phyloP scores from a whole-genome alignment of 2,113 vertebrate genomes.

The Myiagra hebetior region DNA sequence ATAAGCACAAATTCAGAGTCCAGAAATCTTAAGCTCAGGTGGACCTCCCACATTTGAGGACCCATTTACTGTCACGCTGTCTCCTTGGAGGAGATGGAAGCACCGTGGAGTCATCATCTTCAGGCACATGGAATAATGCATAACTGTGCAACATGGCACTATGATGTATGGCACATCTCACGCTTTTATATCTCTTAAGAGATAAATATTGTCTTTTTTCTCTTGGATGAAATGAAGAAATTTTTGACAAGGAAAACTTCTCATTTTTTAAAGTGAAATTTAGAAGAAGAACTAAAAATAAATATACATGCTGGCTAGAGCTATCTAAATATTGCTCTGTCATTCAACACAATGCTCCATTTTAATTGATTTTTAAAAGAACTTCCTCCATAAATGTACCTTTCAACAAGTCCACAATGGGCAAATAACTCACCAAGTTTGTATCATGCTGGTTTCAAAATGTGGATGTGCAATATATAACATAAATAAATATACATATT shows the following conservation, averaged over 20 bases:
- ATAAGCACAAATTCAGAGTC: not conserved
- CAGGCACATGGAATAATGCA: not conserved
- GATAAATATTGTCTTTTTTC: not conserved
- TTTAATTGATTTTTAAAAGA: not conserved
- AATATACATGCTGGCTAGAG: not conserved
- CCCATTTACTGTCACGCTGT: rapidly evolving
- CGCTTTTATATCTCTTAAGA: not conserved
- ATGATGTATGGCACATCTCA: not conserved
- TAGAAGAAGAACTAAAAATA: not conserved
- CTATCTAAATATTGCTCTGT: not conserved
- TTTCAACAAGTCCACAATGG: not conserved
- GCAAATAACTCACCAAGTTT: not conserved
- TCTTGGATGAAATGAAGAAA: not conserved
- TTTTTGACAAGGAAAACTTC: not conserved
- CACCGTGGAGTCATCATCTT: rapidly evolving
- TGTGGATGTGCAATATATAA: not conserved
- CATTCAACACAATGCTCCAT: not conserved
- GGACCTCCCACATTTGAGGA: not conserved
- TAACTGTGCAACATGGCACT: not conserved
- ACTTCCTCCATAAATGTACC: not conserved
- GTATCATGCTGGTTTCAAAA: not conserved
- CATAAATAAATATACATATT: not conserved
- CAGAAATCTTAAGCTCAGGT: not conserved
- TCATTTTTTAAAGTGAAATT: not conserved
- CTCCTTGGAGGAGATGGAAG: not conserved